These are phyloP conservation scores for Dolichallabes microphthalmus DNA, from an alignment of 2,113 vertebrate genomes.

Conservation along the genomic window DNA sequence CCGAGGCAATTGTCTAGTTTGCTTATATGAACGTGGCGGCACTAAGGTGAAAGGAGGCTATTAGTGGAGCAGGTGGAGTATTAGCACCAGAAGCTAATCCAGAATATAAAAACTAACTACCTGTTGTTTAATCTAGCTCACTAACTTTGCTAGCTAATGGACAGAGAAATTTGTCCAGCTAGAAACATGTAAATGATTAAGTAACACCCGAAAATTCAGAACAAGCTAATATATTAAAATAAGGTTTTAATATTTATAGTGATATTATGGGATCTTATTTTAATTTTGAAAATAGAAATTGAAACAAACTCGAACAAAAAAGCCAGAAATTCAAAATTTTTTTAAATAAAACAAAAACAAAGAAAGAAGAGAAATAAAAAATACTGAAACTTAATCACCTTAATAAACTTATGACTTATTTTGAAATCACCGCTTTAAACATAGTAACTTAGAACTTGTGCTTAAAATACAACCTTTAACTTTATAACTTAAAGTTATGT, in stretches of 20 bases:
- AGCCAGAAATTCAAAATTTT: background rate
- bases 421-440: too few relatives aligned
- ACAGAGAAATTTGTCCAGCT: background rate
- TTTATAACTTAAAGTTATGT: too few relatives aligned
- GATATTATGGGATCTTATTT: background rate
- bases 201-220: background rate
- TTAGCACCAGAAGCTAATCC: background rate
- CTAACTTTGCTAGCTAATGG: background rate
- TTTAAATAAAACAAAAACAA: background rate
- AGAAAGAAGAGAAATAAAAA: background rate
- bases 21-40: too few relatives aligned
- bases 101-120: background rate
- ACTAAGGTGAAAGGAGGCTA: too few relatives aligned
- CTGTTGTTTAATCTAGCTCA: background rate
- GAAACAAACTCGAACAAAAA: background rate
- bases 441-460: too few relatives aligned
- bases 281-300: background rate
- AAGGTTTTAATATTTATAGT: background rate
- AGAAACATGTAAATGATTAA: background rate
- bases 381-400: background rate
- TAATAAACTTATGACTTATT: too few relatives aligned
- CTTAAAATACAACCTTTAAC: too few relatives aligned
- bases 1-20: too few relatives aligned
- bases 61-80: too few relatives aligned
- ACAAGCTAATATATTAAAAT: background rate